Evolutionary conservation across 1,140 invertebrate genomes (phyloP), one percentile per base, ranked within the genome.

Genomic region (Battus philenor): DNA sequence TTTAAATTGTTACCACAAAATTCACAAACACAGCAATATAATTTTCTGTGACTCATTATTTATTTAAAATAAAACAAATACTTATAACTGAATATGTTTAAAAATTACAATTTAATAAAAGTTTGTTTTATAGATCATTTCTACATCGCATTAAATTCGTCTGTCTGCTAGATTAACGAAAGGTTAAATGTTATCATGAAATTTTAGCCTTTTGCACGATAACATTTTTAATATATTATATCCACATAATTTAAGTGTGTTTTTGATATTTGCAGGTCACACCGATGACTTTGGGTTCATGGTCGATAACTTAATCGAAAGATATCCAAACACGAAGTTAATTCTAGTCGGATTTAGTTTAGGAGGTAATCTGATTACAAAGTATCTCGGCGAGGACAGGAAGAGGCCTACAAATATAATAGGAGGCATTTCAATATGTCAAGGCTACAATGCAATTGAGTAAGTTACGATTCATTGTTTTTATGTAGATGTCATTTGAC

Each of bases 331-430:
- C 15, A 94, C 93, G 11, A 91, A 90, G 64, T 89, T 97, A 30
- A 90, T 97, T 44, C 90, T 92, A 47, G 90, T 97, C 13, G 96
- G 96, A 17, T 97, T 97, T 74, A 97, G 95, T 80, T 90, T 98
- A 75, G 95, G 95, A 20, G 95, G 93, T 2, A 97, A 97, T 87
- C 86, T 97, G 30, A 91, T 97, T 2, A 92, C 94, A 0, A 97
- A 97, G 82, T 97, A 96, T 74, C 85, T 97, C 57, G 95, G 95
- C 4, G 95, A 97, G 85, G 81, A 86, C 18, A 80, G 87, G 47
- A 87, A 88, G 31, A 89, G 90, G 54, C 88, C 92, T 10, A 50
- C 74, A 5, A 91, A 91, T 59, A 92, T 97, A 17, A 92, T 97
- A 49, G 94, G 94, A 38, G 95, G 92, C 2, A 92, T 97, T 57